A percentile compares a stretch with the other conserved stretches of the same genome.
These are phyloP conservation scores for Ceratitis capitata DNA, from an alignment of 1,140 invertebrate genomes.

Conservation along the genomic window DNA sequence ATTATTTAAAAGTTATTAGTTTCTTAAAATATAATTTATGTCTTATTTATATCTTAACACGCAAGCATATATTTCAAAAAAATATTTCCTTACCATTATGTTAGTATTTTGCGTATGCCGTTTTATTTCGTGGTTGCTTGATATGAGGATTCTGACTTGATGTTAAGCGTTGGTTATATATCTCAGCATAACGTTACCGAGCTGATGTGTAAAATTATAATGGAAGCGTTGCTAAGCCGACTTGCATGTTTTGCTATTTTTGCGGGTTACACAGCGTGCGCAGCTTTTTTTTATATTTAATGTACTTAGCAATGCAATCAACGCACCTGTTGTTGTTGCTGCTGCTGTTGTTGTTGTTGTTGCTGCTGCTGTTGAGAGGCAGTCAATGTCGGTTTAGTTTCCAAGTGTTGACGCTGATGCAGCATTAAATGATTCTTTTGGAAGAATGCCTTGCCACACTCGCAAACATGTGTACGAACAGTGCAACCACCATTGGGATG, in stretches of 20 bases:
- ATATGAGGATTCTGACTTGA: slow-evolving; percentile 30
- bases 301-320: slow-evolving; percentile 24
- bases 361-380: slow-evolving; percentile 61
- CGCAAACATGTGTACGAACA: slow-evolving; percentile 81
- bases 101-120: slow-evolving; percentile 27
- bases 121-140: slow-evolving; percentile 27
- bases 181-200: slow-evolving; percentile 6
- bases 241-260: slow-evolving; percentile 23
- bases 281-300: slow-evolving; percentile 1
- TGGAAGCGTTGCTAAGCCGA: slow-evolving; percentile 33
- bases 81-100: slow-evolving; percentile 18
- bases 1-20: no score
- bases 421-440: slow-evolving; percentile 84
- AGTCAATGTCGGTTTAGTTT: slow-evolving; percentile 67
- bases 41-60: no score
- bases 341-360: slow-evolving; percentile 51
- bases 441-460: slow-evolving; percentile 88
- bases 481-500: slow-evolving; percentile 84
- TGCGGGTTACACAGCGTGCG: slow-evolving; percentile 11
- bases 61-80: no score
- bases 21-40: no score
- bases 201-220: slow-evolving; percentile 17
- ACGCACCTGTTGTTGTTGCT: slow-evolving; percentile 45
- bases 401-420: slow-evolving; percentile 84
- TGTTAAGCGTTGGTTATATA: slow-evolving; percentile 31